These are phyloP conservation scores for Chrysomallon squamiferum DNA, from an alignment of 1,140 invertebrate species.

Conservation along the genomic window DNA sequence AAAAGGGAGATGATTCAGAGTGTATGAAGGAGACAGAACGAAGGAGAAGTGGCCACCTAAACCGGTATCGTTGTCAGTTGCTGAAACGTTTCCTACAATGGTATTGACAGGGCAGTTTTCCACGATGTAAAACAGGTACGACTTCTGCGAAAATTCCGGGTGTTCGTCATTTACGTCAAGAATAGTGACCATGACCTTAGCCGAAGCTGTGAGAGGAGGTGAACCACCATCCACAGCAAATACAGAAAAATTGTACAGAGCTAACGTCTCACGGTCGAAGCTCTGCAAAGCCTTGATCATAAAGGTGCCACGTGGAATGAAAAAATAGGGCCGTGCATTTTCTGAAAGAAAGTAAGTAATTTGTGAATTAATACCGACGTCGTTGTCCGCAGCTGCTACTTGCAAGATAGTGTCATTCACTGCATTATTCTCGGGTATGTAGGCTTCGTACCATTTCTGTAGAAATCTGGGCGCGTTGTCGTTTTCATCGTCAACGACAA, in stretches of 20 bases:
- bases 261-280: conserved; percentile 33
- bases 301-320: conserved; percentile 8
- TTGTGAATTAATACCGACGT: conserved; percentile 28
- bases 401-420: conserved; percentile 22
- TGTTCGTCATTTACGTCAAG: conserved; percentile 41
- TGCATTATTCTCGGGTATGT: conserved; percentile 37
- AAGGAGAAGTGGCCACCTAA: conserved; percentile 2
- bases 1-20: conserved; percentile 8
- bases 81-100: conserved; percentile 24
- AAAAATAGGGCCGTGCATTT: conserved; percentile 10
- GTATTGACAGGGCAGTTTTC: conserved; percentile 20
- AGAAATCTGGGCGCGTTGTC: conserved; percentile 57
- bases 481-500: conserved; percentile 56
- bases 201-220: conserved; percentile 19
- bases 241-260: conserved; percentile 27
- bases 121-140: conserved; percentile 23
- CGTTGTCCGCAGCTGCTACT: conserved; percentile 32
- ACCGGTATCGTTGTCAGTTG: conserved; percentile 17
- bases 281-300: conserved; percentile 20
- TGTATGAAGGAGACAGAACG: not conserved
- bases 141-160: conserved; percentile 21
- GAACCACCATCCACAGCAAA: conserved; percentile 36
- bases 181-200: conserved; percentile 30
- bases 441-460: conserved; percentile 25
- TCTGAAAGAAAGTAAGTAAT: conserved; percentile 28